Evolutionary conservation across 1,140 invertebrate species (phyloP).

Genomic region (Pentalonia nigronervosa): DNA sequence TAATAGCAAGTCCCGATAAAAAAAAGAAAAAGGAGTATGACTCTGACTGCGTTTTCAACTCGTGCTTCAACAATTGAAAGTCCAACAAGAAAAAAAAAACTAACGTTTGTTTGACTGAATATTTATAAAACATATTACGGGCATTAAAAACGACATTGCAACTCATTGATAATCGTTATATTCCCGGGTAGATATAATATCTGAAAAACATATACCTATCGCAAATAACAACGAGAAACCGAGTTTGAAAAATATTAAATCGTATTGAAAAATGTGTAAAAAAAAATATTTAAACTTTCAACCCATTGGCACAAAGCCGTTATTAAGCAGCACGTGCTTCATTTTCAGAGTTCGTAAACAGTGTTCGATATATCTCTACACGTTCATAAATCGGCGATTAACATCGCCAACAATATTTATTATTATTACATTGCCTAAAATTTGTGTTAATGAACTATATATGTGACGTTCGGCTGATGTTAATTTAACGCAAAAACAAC

Average conservation of each 20-base stretch:
- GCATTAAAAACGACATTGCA: not conserved
- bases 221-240: not conserved
- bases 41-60: not conserved
- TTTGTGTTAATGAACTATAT: not conserved
- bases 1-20: rapidly evolving
- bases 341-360: not conserved
- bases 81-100: not conserved
- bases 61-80: not conserved
- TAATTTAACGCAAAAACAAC: not conserved
- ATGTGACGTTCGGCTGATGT: not conserved
- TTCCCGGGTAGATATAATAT: not conserved
- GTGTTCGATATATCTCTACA: not conserved
- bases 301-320: not conserved
- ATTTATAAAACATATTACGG: not conserved
- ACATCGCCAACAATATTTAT: not conserved
- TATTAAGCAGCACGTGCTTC: not conserved
- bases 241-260: not conserved
- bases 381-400: not conserved
- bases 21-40: not conserved
- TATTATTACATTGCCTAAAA: not conserved
- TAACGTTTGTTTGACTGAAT: not conserved
- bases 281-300: no score
- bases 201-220: not conserved
- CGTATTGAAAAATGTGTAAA: not conserved
- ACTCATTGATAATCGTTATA: not conserved